A percentile compares a stretch with the other conserved stretches of the same genome.
These are phyloP conservation scores for Camponotus fellah DNA, from an alignment of 2,888 invertebrate species.

Conservation along the genomic window DNA sequence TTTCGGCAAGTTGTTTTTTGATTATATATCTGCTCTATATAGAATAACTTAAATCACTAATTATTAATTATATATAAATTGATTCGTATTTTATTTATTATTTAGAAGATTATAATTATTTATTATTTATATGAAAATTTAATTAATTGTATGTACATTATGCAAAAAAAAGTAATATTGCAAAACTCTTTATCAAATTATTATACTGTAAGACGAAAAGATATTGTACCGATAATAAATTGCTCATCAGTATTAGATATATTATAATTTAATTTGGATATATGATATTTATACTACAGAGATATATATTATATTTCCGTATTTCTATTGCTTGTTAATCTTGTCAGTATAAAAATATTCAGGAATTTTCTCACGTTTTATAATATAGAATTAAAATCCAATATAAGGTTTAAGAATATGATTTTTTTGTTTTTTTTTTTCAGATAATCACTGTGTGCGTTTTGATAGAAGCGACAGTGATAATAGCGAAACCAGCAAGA, in stretches of 20 bases:
- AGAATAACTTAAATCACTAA: background rate
- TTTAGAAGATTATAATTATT: background rate
- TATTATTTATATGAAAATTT: background rate
- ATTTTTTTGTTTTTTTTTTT: background rate
- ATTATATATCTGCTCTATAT: background rate
- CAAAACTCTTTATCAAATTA: background rate
- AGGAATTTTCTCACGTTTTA: background rate
- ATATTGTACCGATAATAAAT: background rate
- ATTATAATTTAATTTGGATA: too few relatives aligned
- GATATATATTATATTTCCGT: too few relatives aligned
- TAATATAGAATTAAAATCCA: too few relatives aligned
- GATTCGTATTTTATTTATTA: background rate
- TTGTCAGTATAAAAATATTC: too few relatives aligned
- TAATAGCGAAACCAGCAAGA: background rate
- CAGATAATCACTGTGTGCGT: conserved; percentile 67
- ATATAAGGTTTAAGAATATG: too few relatives aligned
- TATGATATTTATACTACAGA: too few relatives aligned
- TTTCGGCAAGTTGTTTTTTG: background rate
- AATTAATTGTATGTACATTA: background rate
- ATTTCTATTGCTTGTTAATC: too few relatives aligned
- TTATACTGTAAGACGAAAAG: background rate
- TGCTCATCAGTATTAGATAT: background rate
- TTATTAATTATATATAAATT: background rate
- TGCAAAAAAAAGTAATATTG: background rate
- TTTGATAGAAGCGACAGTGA: conserved; percentile 71